phyloP scores from a whole-genome alignment of 2,888 invertebrate genomes.

The Eupithecia pulchellata region DNA sequence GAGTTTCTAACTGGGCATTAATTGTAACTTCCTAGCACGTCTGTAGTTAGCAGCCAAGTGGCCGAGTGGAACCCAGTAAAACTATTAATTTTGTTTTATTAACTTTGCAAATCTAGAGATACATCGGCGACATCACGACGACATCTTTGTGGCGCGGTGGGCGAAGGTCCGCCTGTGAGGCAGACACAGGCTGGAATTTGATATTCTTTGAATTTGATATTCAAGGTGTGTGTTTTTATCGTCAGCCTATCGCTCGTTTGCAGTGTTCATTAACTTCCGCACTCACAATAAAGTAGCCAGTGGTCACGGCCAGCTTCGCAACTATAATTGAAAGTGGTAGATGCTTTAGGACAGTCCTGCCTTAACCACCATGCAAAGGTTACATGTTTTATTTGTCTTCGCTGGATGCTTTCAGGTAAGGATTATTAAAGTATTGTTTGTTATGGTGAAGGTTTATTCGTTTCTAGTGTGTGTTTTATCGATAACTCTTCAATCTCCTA shows the following conservation, averaged over 20 bases:
- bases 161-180: no score
- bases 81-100: neutral
- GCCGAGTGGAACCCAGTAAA: neutral
- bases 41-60: neutral
- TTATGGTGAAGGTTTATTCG: neutral
- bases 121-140: no score
- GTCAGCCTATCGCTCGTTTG: conserved; percentile 3
- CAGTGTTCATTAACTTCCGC: conserved; percentile 66
- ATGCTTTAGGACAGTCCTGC: neutral
- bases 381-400: neutral
- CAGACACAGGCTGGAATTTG: no score
- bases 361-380: conserved; percentile 4
- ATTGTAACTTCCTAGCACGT: neutral
- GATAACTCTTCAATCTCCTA: no score
- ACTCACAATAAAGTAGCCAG: conserved; percentile 46
- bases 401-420: conserved; percentile 3
- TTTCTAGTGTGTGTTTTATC: no score
- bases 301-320: conserved; percentile 52
- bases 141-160: no score
- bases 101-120: neutral
- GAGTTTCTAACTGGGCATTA: neutral
- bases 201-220: no score
- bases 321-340: neutral
- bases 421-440: neutral
- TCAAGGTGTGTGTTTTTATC: no score